A percentile compares a stretch with the other conserved stretches of the same genome.
phyloP scores from a whole-genome alignment of 1,140 invertebrate genomes.

The Vanessa atalanta region DNA sequence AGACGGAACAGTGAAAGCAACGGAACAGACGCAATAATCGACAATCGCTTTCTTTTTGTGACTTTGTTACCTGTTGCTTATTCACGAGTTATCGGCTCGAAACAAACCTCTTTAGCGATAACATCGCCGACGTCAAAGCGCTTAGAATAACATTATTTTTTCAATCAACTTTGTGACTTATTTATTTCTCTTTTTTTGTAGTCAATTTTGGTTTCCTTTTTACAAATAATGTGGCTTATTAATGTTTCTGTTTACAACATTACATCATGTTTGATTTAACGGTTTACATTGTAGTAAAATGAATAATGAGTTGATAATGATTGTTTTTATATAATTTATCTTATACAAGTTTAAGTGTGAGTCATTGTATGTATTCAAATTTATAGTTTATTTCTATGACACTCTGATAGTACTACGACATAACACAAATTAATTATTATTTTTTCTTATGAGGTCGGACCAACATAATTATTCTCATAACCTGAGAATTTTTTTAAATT shows the following conservation, averaged over 20 bases:
- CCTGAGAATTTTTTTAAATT: conserved; percentile 18
- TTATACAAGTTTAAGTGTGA: too few species aligned
- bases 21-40: conserved; percentile 28
- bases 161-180: background rate
- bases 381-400: too few species aligned
- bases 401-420: background rate
- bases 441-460: conserved; percentile 11
- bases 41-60: conserved; percentile 44
- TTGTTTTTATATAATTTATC: too few species aligned
- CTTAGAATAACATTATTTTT: conserved; percentile 18
- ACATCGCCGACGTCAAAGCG: conserved; percentile 23
- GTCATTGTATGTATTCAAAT: too few species aligned
- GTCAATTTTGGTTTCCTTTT: background rate
- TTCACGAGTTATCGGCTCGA: conserved; percentile 28
- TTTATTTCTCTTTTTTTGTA: conserved; percentile 9
- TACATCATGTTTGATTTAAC: background rate
- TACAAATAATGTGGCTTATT: background rate
- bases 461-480: conserved; percentile 13
- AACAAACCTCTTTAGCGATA: conserved; percentile 18
- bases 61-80: conserved; percentile 42
- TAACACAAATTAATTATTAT: background rate
- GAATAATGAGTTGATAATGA: too few species aligned
- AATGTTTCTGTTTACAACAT: background rate
- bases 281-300: background rate
- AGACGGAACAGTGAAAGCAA: conserved; percentile 36